Base-by-base conservation (phyloP, 2,113 vertebrate genomes). In the Cheirogaleus medius region DNA sequence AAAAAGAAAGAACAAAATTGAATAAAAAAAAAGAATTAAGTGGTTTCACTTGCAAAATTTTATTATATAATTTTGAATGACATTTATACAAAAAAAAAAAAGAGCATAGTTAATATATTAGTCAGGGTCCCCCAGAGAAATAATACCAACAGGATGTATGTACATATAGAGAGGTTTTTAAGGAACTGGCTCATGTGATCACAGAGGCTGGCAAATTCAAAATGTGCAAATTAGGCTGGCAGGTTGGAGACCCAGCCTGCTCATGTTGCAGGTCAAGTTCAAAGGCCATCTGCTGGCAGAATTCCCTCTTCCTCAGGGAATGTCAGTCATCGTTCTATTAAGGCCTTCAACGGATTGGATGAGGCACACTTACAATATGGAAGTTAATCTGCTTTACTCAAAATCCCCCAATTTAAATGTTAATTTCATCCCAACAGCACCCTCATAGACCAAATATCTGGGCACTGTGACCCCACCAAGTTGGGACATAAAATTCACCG, bases 11-110 rank as follows among this genome's bases (percentile, higher is more conserved):
- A 54, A 52, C 4, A 54, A 54, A 54, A 54, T 6, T 18, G 17
- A 54, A 54, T 54, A 18, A 54, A 18, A 18, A 18, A 54, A 54
- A 54, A 54, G 52, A 54, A 86, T 47, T 82, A 96, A 87, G 63
- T 89, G 15, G 25, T 77, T 90, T 82, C 66, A 64, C 29, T 68
- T 69, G 47, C 34, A 88, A 95, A 90, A 54, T 88, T 47, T 47
- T 47, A n/a, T 32, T 73, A 47, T 29, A 17, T 66, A 89, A 87
- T 87, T 96, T 93, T 25, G 90, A 91, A 91, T 78, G 23, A 37
- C 9, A 56, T 49, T 82, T 95, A 63, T 44, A 68, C 47, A 76
- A 66, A 81, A 82, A 54, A 82, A 44, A 71, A 90, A 77, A 56
- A 4, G 44, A 90, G 6, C 21, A 52, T 37, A 17, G n/a, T 82